A percentile compares a stretch with the other conserved stretches of the same genome.
phyloP scores from a whole-genome alignment of 2,797 vertebrate genomes.

The Pipistrellus kuhlii region DNA sequence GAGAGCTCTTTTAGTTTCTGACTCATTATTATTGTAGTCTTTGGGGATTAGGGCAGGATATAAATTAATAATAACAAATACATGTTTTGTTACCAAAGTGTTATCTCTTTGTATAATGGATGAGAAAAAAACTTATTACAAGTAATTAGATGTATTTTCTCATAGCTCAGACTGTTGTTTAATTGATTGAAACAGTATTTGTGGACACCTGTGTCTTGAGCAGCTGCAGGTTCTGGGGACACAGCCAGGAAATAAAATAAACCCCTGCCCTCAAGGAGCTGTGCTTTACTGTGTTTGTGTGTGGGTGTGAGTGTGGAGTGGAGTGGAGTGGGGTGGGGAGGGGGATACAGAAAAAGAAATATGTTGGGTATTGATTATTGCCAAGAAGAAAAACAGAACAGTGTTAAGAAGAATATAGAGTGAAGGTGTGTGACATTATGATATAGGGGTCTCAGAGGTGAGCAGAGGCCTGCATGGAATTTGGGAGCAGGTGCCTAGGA shows the following conservation, averaged over 20 bases:
- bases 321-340: no score
- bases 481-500: not conserved
- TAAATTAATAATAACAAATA: not conserved
- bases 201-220: not conserved
- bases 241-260: not conserved
- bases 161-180: not conserved
- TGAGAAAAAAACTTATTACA: not conserved
- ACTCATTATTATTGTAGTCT: not conserved
- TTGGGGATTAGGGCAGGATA: not conserved
- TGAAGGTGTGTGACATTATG: not conserved
- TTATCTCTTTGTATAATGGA: conserved; percentile 20
- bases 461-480: not conserved
- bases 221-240: not conserved
- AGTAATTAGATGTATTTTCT: not conserved
- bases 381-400: not conserved
- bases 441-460: not conserved
- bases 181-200: not conserved
- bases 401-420: not conserved
- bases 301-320: not conserved
- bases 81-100: not conserved
- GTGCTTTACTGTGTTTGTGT: not conserved
- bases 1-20: not conserved
- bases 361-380: not conserved
- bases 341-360: not conserved
- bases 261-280: not conserved